Conservation (phyloP, 2,888 invertebrate species). For the Kuschelorhynchus macadamiae region DNA sequence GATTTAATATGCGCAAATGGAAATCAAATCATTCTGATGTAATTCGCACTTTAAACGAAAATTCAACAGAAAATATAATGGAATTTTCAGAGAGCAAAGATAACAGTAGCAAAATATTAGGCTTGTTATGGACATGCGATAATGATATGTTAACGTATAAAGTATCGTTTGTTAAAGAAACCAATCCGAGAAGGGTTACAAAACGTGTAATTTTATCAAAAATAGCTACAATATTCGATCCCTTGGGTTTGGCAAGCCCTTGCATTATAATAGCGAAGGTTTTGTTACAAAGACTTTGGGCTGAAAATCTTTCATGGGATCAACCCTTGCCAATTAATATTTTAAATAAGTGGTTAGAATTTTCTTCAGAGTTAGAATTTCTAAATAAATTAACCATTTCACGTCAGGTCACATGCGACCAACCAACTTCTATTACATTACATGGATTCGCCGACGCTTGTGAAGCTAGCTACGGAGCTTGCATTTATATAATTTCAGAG, state of each 20-base stretch:
- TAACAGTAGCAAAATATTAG: constrained; percentile 4
- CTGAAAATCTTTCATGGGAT: constrained; percentile 43
- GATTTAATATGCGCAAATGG: constrained; percentile 45
- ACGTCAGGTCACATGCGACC: constrained; percentile 9
- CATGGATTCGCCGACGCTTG: constrained; percentile 37
- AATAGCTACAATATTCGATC: constrained; percentile 40
- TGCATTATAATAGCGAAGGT: constrained; percentile 34
- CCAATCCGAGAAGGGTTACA: neutral
- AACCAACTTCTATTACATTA: constrained; percentile 14
- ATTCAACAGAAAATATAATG: neutral
- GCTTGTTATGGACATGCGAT: neutral
- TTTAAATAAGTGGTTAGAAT: constrained; percentile 10
- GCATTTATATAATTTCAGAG: constrained; percentile 29
- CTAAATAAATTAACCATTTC: constrained; percentile 7
- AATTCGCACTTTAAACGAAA: neutral
- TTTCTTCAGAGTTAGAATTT: neutral
- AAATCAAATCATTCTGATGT: constrained; percentile 27
- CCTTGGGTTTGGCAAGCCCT: constrained; percentile 33
- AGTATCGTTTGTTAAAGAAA: neutral
- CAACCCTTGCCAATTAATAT: constrained; percentile 28
- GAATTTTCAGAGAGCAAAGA: neutral
- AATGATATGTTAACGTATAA: no score
- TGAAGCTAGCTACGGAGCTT: constrained; percentile 24
- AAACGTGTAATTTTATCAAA: constrained; percentile 30
- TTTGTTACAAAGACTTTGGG: constrained; percentile 38